Conservation (phyloP, 1,140 invertebrate species). For the Elymnias hypermnestra region DNA sequence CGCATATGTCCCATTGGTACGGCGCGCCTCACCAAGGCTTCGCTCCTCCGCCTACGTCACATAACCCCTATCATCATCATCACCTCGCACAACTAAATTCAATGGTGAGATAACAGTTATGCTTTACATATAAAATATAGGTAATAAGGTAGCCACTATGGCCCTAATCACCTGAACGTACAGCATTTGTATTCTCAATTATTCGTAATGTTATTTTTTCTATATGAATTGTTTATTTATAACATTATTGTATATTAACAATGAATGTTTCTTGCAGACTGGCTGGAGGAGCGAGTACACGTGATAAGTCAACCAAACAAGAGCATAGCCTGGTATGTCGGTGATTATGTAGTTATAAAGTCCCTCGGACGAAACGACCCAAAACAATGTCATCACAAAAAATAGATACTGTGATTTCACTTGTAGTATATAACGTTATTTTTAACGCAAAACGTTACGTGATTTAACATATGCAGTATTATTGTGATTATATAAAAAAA, state of each 20-base stretch:
- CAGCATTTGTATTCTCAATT: too few species aligned
- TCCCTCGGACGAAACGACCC: conserved; percentile 24
- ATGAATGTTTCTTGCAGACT: conserved; percentile 47
- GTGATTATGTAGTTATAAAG: conserved; percentile 24
- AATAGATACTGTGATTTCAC: conserved; percentile 49
- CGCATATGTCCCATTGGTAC: conserved; percentile 73
- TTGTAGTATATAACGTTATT: conserved; percentile 12
- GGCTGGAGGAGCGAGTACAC: conserved; percentile 73
- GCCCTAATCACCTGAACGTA: too few species aligned
- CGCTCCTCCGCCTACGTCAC: conserved; percentile 60
- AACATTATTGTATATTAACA: not conserved
- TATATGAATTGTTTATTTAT: too few species aligned
- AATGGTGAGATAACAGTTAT: conserved; percentile 44
- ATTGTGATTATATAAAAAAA: not conserved
- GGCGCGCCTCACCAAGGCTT: conserved; percentile 67
- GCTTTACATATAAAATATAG: too few species aligned
- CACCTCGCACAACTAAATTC: conserved; percentile 69
- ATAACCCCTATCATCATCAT: conserved; percentile 68
- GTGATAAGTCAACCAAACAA: conserved; percentile 62
- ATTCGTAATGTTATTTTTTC: too few species aligned
- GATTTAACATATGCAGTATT: not conserved
- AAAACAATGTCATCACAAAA: conserved; percentile 35
- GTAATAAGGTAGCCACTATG: too few species aligned
- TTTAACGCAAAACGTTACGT: not conserved
- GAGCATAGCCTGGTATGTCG: conserved; percentile 32